These are phyloP conservation scores for Sycobia sp. DNA, from an alignment of 1,140 invertebrate genomes.

Conservation along the genomic window DNA sequence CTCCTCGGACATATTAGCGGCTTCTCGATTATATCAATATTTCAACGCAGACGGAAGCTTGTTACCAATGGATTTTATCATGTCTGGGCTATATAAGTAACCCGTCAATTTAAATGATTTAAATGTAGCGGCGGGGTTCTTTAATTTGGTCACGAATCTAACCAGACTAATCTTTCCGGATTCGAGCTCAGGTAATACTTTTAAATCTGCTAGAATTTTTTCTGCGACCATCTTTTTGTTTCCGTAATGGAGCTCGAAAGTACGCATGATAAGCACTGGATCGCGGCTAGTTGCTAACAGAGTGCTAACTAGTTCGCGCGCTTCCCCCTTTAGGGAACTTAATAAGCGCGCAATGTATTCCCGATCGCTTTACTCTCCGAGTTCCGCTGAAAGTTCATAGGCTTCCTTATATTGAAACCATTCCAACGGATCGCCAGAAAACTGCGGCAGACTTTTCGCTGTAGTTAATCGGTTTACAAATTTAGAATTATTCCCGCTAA, in stretches of 20 bases:
- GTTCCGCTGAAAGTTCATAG: background rate
- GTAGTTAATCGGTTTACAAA: no score
- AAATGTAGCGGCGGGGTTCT: no score
- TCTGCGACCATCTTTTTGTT: background rate
- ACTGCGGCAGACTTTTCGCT: background rate
- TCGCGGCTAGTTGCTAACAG: background rate
- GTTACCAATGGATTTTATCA: background rate
- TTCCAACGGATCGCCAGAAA: background rate
- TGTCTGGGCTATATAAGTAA: background rate
- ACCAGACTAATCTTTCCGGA: background rate
- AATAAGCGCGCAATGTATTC: background rate
- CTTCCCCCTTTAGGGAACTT: background rate
- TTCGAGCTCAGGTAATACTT: background rate
- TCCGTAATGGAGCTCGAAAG: background rate
- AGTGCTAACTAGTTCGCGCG: background rate
- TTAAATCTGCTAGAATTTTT: background rate
- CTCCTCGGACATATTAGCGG: background rate
- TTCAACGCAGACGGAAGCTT: background rate
- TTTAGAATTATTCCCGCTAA: no score
- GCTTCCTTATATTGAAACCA: no score
- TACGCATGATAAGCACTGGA: background rate
- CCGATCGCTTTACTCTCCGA: background rate
- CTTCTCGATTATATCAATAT: background rate
- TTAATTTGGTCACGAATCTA: no score
- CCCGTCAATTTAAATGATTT: background rate